phyloP scores from a whole-genome alignment of 2,888 invertebrate species.

The Trimorus sp. region DNA sequence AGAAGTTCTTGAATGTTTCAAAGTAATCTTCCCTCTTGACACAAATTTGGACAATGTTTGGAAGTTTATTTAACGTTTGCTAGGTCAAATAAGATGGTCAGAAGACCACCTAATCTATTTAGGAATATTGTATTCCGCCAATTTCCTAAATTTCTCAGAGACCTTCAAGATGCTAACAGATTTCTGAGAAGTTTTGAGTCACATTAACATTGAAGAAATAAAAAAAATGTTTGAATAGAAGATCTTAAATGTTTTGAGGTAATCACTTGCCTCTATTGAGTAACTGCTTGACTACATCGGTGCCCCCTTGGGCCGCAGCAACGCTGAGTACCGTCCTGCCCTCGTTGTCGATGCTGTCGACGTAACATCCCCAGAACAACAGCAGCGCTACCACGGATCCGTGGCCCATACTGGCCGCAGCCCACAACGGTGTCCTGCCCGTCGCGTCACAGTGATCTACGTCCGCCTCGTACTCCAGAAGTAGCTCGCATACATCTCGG shows the following conservation, averaged over 20 bases:
- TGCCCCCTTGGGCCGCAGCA: slow-evolving; percentile 93
- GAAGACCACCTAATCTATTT: no score
- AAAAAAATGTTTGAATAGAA: no score
- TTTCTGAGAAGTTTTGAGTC: no score
- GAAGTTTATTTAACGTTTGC: no score
- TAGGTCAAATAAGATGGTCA: no score
- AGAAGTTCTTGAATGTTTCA: not conserved
- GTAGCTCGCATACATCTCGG: slow-evolving; percentile 89
- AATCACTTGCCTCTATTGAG: slow-evolving; percentile 88
- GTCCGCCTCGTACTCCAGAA: slow-evolving; percentile 93
- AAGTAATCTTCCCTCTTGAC: slow-evolving; percentile 84
- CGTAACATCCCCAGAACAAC: slow-evolving; percentile 97
- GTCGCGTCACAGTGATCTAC: slow-evolving; percentile 94
- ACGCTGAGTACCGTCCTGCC: slow-evolving; percentile 94
- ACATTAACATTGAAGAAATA: no score
- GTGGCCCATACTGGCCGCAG: slow-evolving; percentile 96
- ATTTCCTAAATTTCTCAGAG: no score
- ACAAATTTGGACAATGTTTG: no score
- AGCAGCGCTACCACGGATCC: slow-evolving; percentile 92
- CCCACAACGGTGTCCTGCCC: slow-evolving; percentile 94
- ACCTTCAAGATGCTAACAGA: no score
- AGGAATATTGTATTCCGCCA: no score
- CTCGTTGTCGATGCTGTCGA: slow-evolving; percentile 96
- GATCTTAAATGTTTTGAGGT: not conserved
- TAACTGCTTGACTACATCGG: slow-evolving; percentile 93